A percentile compares a stretch with the other conserved stretches of the same genome.
Conservation (phyloP, 2,888 invertebrate genomes). For the Xestia c-nigrum region DNA sequence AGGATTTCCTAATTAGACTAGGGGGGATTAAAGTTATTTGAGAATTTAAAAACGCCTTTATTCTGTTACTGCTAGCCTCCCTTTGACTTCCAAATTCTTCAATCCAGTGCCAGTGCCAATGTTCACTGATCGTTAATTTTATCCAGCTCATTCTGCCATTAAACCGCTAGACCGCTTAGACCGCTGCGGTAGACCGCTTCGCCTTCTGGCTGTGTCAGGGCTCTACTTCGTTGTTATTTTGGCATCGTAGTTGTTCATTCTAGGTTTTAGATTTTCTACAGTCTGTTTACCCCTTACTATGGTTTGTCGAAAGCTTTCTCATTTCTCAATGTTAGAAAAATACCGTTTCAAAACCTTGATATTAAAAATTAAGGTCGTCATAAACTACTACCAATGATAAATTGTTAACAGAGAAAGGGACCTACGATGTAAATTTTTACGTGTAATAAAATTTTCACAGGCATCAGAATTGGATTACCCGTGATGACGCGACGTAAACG, state of each 20-base stretch:
- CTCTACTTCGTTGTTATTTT: too few species aligned
- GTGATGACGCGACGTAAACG: slow-evolving; percentile 18
- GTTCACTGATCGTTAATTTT: too few species aligned
- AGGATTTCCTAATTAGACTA: not conserved
- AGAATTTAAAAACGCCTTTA: not conserved
- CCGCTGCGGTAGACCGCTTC: too few species aligned
- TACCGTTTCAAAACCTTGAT: not conserved
- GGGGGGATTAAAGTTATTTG: not conserved
- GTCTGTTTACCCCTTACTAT: not conserved
- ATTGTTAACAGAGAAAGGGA: not conserved
- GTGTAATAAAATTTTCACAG: slow-evolving; percentile 11
- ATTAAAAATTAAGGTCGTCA: not conserved
- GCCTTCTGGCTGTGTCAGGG: too few species aligned
- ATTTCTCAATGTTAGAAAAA: not conserved
- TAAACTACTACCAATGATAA: not conserved
- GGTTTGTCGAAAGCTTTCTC: not conserved
- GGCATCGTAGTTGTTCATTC: too few species aligned
- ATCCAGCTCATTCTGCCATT: too few species aligned
- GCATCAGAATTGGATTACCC: slow-evolving; percentile 32
- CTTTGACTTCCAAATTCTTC: too few species aligned
- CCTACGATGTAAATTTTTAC: slow-evolving; percentile 22
- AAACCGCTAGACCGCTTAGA: too few species aligned
- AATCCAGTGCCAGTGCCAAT: too few species aligned
- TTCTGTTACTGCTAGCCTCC: too few species aligned
- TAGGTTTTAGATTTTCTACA: not conserved